Percentiles rank a stretch among this genome's conserved stretches.
Evolutionary conservation across 1,140 invertebrate species (phyloP).

Genomic region (Psix sp.): DNA sequence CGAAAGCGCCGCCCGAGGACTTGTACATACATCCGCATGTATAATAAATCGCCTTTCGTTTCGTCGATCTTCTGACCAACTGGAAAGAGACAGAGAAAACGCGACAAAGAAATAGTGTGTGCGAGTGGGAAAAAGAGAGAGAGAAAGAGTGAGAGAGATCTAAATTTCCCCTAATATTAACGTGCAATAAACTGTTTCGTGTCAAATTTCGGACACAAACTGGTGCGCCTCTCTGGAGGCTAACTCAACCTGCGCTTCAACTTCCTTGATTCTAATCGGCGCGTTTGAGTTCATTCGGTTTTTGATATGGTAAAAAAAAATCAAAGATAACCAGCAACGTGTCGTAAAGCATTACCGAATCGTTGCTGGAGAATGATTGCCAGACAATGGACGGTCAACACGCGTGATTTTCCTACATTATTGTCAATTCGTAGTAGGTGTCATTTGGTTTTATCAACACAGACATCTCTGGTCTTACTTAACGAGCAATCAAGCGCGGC

Average conservation of each 20-base stretch:
- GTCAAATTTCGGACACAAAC: slow-evolving; percentile 17
- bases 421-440: slow-evolving; percentile 22
- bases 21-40: slow-evolving; percentile 56
- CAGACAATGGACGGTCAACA: no score
- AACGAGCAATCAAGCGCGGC: background rate
- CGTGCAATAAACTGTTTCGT: slow-evolving; percentile 7
- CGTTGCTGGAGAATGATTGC: no score
- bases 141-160: no score
- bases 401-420: slow-evolving; percentile 25
- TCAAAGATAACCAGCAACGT: no score
- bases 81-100: no score
- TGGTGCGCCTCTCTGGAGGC: slow-evolving; percentile 17
- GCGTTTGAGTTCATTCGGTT: no score
- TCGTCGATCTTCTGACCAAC: slow-evolving; percentile 1
- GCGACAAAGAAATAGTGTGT: no score
- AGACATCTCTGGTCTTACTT: background rate
- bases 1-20: slow-evolving; percentile 37
- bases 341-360: no score
- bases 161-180: no score
- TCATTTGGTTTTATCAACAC: background rate
- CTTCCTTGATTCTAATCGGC: slow-evolving; percentile 8
- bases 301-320: no score
- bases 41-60: slow-evolving; percentile 40
- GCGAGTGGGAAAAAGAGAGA: no score
- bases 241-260: no score